Evolutionary conservation across 2,797 vertebrate species (phyloP).

Genomic region (Pampus argenteus): DNA sequence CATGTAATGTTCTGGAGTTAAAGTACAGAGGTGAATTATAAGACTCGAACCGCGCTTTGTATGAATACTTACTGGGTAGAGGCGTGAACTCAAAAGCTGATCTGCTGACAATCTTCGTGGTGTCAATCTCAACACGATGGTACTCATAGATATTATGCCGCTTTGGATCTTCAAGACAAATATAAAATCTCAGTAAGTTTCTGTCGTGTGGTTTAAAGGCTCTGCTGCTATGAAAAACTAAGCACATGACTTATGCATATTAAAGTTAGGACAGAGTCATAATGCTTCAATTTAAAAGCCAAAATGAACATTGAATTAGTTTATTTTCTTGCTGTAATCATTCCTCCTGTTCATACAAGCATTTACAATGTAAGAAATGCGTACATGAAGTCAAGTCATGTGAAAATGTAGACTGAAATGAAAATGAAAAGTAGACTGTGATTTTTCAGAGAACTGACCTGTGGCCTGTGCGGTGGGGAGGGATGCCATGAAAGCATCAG

Average conservation of each 20-base stretch:
- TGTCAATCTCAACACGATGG: conserved; percentile 93
- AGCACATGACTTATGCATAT: too few species aligned
- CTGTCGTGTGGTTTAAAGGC: too few species aligned
- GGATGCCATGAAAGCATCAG: conserved; percentile 93
- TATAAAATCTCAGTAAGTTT: background rate
- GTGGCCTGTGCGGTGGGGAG: conserved; percentile 79
- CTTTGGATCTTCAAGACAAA: conserved; percentile 82
- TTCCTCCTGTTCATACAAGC: too few species aligned
- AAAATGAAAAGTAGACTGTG: background rate
- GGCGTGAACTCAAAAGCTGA: conserved; percentile 93
- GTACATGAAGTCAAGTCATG: too few species aligned
- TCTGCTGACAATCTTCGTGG: conserved; percentile 84
- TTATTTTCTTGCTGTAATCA: too few species aligned
- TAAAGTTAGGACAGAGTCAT: too few species aligned
- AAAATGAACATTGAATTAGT: too few species aligned
- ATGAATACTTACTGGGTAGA: conserved; percentile 89
- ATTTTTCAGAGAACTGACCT: conserved; percentile 80
- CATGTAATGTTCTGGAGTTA: background rate
- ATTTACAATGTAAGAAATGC: too few species aligned
- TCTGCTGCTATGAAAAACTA: too few species aligned
- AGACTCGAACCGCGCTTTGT: background rate
- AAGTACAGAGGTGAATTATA: background rate
- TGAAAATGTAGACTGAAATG: too few species aligned
- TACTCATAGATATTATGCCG: conserved; percentile 94
- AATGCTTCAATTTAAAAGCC: too few species aligned